A percentile compares a stretch with the other conserved stretches of the same genome.
Evolutionary conservation across 2,888 invertebrate genomes (phyloP).

Genomic region (Dasypolia templi): DNA sequence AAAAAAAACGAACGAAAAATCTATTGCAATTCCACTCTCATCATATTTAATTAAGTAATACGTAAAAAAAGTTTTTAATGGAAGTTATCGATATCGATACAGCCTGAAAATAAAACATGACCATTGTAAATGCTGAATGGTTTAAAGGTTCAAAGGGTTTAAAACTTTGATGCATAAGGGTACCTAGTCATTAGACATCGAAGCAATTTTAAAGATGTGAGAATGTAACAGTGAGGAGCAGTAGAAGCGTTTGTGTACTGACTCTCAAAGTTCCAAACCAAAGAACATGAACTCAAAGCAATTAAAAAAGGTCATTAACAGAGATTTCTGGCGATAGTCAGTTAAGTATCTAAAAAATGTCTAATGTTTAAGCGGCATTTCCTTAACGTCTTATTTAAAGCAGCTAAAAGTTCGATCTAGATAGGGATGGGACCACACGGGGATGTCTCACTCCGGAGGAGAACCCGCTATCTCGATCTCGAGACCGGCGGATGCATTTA

Average conservation of each 20-base stretch:
- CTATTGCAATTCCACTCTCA: not conserved
- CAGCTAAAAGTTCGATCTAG: constrained; percentile 78
- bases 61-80: no score
- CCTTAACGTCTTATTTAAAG: constrained; percentile 67
- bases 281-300: constrained; percentile 48
- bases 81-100: not conserved
- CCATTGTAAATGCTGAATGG: not conserved
- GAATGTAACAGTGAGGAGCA: constrained; percentile 3
- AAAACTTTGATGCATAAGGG: not conserved
- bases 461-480: constrained; percentile 84
- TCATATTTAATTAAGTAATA: not conserved
- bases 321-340: constrained; percentile 59
- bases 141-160: not conserved
- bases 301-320: constrained; percentile 61
- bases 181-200: not conserved
- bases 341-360: constrained; percentile 65
- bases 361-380: constrained; percentile 66
- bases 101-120: not conserved
- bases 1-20: not conserved
- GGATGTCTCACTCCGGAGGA: constrained; percentile 83
- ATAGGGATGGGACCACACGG: constrained; percentile 86
- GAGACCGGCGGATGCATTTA: constrained; percentile 74
- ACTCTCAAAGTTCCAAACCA: constrained; percentile 15
- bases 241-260: constrained; percentile 5
- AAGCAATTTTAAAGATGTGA: constrained; percentile 10